These are phyloP conservation scores for Rostratula benghalensis DNA, from an alignment of 2,113 vertebrate genomes.

Conservation along the genomic window DNA sequence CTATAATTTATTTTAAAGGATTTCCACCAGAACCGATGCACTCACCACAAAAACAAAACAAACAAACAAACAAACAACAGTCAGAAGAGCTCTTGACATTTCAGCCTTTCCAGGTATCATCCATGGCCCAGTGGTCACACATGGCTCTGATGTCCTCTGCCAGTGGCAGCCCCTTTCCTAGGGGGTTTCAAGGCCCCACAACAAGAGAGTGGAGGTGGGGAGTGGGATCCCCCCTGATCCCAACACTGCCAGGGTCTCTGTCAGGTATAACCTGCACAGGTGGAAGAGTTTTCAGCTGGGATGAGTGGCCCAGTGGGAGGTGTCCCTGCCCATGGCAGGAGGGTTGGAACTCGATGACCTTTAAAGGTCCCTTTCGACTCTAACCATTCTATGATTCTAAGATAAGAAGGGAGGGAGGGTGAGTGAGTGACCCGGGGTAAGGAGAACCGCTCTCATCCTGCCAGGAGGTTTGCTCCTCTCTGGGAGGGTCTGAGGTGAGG, in stretches of 20 bases:
- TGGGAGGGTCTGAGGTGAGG: not conserved
- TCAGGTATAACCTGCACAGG: not conserved
- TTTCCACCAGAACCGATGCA: not conserved
- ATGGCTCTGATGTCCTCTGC: not conserved
- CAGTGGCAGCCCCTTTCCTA: not conserved
- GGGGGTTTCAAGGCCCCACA: not conserved
- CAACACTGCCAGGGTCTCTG: not conserved
- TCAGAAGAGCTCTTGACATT: not conserved
- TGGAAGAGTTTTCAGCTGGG: not conserved
- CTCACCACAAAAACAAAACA: not conserved
- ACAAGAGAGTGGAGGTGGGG: fast-evolving
- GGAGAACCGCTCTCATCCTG: not conserved
- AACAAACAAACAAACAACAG: no score
- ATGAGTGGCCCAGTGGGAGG: not conserved
- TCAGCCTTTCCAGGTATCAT: not conserved
- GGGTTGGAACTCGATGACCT: no score
- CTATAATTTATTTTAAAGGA: not conserved
- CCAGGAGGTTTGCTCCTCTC: not conserved
- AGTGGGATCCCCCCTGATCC: not conserved
- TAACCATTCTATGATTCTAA: no score
- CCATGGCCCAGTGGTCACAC: fast-evolving
- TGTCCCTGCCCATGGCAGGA: no score
- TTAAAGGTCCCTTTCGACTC: no score
- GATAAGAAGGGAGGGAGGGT: not conserved
- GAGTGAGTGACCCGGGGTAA: not conserved